Evolutionary conservation across 1,140 invertebrate species (phyloP).

Genomic region (Teleogryllus occipitalis): DNA sequence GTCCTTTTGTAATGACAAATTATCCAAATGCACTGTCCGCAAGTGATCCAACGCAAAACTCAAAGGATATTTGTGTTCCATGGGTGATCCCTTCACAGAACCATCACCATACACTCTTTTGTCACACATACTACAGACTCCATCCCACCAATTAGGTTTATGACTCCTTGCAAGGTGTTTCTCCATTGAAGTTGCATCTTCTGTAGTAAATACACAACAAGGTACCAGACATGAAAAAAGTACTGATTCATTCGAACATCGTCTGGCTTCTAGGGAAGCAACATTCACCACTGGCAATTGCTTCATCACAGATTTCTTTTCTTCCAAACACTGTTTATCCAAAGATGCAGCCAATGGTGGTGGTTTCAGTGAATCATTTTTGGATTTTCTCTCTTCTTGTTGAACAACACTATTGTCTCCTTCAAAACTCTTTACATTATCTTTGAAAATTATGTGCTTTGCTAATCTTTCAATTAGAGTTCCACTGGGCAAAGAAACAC

Average conservation of each 20-base stretch:
- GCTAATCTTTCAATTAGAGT: too few relatives aligned
- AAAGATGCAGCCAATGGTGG: too few relatives aligned
- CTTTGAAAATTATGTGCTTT: too few relatives aligned
- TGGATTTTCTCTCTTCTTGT: too few relatives aligned
- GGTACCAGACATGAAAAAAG: constrained; percentile 7
- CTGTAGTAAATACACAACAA: constrained; percentile 10
- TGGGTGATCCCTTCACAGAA: neutral
- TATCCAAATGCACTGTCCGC: neutral
- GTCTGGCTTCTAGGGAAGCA: neutral
- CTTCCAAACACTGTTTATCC: too few relatives aligned
- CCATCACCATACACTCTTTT: neutral
- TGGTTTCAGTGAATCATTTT: too few relatives aligned
- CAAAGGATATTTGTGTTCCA: neutral
- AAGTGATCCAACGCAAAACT: neutral
- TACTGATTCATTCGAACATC: neutral
- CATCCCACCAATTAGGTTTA: constrained; percentile 11
- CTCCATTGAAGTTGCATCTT: neutral
- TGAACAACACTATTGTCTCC: too few relatives aligned
- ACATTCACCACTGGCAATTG: neutral
- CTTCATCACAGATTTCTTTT: too few relatives aligned
- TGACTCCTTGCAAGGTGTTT: neutral
- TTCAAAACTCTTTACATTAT: too few relatives aligned
- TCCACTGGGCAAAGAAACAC: too few relatives aligned
- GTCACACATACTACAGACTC: constrained; percentile 3
- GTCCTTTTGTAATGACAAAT: neutral